These are phyloP conservation scores for Chrysemys picta DNA, from an alignment of 2,113 vertebrate species.

Conservation along the genomic window DNA sequence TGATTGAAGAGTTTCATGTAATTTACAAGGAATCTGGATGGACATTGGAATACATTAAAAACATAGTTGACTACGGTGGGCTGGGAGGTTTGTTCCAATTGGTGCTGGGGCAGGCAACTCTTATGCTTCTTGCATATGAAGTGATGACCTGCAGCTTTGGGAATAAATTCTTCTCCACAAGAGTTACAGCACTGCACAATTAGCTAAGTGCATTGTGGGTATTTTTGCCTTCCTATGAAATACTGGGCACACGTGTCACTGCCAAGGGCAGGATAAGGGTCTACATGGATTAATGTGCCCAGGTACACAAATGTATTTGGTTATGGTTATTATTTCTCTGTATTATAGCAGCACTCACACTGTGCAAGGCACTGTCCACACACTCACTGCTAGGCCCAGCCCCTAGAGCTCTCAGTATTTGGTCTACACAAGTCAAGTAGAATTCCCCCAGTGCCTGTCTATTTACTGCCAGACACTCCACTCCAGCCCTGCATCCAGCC, in stretches of 20 bases:
- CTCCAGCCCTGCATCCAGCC: background rate
- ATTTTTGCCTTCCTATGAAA: background rate
- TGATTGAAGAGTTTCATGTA: background rate
- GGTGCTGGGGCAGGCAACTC: background rate
- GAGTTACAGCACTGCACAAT: background rate
- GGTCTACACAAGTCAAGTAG: background rate
- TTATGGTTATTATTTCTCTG: background rate
- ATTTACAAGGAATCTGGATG: accelerated
- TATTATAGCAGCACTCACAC: background rate
- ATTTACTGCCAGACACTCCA: background rate
- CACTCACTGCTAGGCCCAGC: background rate
- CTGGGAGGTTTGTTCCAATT: accelerated
- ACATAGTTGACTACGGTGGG: accelerated
- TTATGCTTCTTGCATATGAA: accelerated
- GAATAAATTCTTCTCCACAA: background rate
- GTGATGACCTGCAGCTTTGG: background rate
- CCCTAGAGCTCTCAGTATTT: background rate
- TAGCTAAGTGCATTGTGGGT: background rate
- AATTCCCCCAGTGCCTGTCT: background rate
- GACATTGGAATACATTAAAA: accelerated
- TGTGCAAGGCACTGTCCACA: background rate
- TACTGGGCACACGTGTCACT: too few relatives aligned
- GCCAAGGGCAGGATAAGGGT: background rate
- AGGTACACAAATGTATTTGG: background rate
- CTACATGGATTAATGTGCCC: background rate